These are phyloP conservation scores for Bombus pyrosoma DNA, from an alignment of 1,140 invertebrate species.

Conservation along the genomic window DNA sequence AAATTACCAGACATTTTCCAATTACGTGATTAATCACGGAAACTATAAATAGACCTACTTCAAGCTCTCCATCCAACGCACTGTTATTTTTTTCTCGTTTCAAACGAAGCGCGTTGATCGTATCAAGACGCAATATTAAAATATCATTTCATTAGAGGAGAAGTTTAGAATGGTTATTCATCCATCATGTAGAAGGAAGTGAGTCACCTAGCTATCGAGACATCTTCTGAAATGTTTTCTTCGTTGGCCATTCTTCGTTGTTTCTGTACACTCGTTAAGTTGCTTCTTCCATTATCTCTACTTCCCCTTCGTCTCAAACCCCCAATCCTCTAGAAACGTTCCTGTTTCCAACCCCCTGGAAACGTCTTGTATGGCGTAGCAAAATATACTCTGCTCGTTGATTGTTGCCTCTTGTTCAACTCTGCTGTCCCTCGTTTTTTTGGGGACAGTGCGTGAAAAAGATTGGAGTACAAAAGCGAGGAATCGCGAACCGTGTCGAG, in stretches of 20 bases:
- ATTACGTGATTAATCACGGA: not conserved
- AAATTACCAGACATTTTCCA: not conserved
- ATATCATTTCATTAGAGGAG: constrained; percentile 13
- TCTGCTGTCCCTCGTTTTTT: not conserved
- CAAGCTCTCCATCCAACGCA: too few relatives aligned
- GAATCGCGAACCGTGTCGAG: not conserved
- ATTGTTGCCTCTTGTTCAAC: too few relatives aligned
- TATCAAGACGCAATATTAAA: not conserved
- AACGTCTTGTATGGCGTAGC: not conserved
- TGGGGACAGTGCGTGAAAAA: too few relatives aligned
- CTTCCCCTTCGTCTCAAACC: not conserved
- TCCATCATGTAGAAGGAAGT: not conserved
- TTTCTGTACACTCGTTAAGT: not conserved
- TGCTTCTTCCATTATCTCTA: not conserved
- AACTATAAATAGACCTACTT: too few relatives aligned
- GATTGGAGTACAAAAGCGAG: not conserved
- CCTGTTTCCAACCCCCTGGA: not conserved
- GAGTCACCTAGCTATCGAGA: constrained; percentile 8
- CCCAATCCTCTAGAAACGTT: not conserved
- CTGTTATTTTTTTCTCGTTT: not conserved
- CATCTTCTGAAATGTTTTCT: not conserved
- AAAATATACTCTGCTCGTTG: not conserved
- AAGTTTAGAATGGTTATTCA: constrained; percentile 37
- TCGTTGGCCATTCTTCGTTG: not conserved
- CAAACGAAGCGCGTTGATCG: not conserved